A percentile compares a stretch with the other conserved stretches of the same genome.
These are phyloP conservation scores for Cuculus canorus DNA, from an alignment of 2,797 vertebrate species.

Conservation along the genomic window DNA sequence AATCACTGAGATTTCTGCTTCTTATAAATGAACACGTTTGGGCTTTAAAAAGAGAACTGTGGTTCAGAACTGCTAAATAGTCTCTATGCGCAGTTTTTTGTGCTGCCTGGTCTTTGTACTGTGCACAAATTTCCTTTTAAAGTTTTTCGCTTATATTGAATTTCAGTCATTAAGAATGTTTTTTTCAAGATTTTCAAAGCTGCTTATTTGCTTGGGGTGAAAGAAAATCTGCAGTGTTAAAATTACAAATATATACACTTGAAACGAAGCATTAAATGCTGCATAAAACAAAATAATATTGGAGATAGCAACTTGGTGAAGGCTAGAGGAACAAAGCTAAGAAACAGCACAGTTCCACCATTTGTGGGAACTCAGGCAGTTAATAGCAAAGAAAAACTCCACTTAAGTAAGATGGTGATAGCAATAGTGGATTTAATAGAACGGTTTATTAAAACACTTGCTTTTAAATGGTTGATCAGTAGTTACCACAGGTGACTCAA, in stretches of 20 bases:
- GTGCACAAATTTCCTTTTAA: background rate
- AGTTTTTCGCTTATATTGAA: background rate
- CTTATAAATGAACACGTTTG: background rate
- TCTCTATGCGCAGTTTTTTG: background rate
- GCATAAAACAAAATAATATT: background rate
- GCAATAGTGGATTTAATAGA: background rate
- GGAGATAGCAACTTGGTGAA: background rate
- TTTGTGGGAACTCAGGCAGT: background rate
- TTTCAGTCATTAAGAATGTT: background rate
- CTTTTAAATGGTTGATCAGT: background rate
- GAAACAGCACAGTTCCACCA: background rate
- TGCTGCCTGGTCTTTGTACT: background rate
- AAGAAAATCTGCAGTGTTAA: background rate
- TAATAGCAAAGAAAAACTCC: background rate
- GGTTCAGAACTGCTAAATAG: background rate
- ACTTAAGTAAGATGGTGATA: background rate
- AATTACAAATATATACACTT: background rate
- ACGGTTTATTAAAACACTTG: background rate
- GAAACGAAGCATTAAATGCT: background rate
- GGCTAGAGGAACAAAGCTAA: background rate
- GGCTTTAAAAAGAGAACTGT: background rate
- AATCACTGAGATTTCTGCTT: background rate
- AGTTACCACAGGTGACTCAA: background rate
- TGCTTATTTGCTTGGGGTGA: background rate
- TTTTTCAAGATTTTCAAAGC: background rate